Evolutionary conservation across 2,797 vertebrate species (phyloP), one percentile per base, ranked within the genome.

Genomic region (Neosilurus mollespiculum): DNA sequence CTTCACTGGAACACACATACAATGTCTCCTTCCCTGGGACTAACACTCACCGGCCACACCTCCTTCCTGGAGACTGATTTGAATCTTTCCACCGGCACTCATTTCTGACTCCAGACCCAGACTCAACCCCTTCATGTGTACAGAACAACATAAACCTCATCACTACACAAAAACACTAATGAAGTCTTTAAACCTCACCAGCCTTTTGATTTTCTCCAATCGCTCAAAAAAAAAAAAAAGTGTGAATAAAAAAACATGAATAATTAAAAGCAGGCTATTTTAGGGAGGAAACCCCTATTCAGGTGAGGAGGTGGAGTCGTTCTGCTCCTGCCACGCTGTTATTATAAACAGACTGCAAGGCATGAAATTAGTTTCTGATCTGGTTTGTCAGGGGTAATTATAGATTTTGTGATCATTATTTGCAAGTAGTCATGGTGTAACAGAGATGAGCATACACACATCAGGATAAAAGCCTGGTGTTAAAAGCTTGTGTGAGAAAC

Each of bases 21-120:
- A 51, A 9, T n/a, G 43, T n/a, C 72, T 76, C 2, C 26, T 76
- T 34, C 51, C 4, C 24, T 9, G 11, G 1, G 24, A 58, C 30
- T 37, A 20, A 59, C 43, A 4, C 4, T 43, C 43, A 51, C 18
- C 14, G 22, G 73, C 30, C 73, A 76, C 30, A 0, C 53, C 54
- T 76, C 2, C 26, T 76, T 34, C 51, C 10, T 15, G 8, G 11
- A 0, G 24, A 34, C 30, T 59, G 30, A 59, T 59, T 37, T 59
- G 56, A 61, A 61, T 77, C 11, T 43, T 37, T 61, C 26, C 73
- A 59, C 56, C 56, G 59, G 73, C 30, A 37, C 73, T 76, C 30
- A 3, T 58, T 37, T 43, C 2, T 37, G 11, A 14, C 30, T 59
- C 14, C 51, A 14, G 22, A 49, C 43, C 51, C 4, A 5, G 8